Evolutionary conservation across 2,797 vertebrate species (phyloP), one percentile per base, ranked within the genome.

Genomic region (Kryptopterus vitreolus): DNA sequence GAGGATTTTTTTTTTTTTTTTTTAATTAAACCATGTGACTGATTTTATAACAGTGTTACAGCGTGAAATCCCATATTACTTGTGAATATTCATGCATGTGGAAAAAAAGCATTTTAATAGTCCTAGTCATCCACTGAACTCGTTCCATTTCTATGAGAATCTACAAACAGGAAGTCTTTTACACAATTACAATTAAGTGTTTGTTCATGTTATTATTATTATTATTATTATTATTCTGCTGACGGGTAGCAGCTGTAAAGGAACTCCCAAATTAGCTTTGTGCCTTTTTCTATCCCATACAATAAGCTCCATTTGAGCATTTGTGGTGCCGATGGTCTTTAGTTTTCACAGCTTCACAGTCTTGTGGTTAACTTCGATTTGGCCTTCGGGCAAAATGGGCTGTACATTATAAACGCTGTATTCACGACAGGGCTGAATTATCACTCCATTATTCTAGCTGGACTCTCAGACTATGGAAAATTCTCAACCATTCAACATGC

Each of bases 31-130:
- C 66, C 52, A 68, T 48, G 29, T 59, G 46, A 71, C 55, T 66
- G 58, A 78, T 85, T 85, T 79, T 82, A 59, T 71, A 77, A 79
- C 76, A 81, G 84, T 84, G 84, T 87, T 85, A 59, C 61, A 66
- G n/a, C 57, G 78, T 73, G 46, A 70, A 81, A 59, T 82, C 69
- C 77, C 75, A 69, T 81, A 81, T 77, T 85, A 81, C 31, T 70
- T 78, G 69, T 76, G 24, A 82, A 79, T 84, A 84, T 82, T 76
- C 58, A 43, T 85, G 86, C 86, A 87, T 87, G 86, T 81, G 46
- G 61, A 46, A 76, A 46, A 76, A 58, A 53, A 73, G n/a, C 26
- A 50, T 78, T 86, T 85, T 82, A 82, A 80, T 80, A n/a, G 70
- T 66, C 22, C 71, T 53, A 9, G 46, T 50, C 72, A 82, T 69